These are phyloP conservation scores for Leucozona laternaria DNA, from an alignment of 2,888 invertebrate species.

Conservation along the genomic window DNA sequence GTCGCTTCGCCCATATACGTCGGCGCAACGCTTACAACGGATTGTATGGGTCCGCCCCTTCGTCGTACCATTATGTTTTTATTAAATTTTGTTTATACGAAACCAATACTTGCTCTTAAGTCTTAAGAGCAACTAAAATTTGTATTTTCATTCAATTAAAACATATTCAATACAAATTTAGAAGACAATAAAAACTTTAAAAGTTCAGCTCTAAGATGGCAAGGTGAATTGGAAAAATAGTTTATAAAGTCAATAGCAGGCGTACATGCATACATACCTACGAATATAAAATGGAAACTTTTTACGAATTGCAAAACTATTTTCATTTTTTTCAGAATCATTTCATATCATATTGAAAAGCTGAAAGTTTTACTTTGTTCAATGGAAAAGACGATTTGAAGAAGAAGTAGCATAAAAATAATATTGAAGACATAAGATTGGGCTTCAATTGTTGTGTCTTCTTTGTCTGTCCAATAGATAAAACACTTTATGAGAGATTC, in stretches of 20 bases:
- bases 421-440: slow-evolving; percentile 50
- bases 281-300: slow-evolving; percentile 57
- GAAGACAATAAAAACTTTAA: neutral
- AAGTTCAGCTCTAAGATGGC: neutral
- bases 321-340: slow-evolving; percentile 10
- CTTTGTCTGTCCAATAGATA: slow-evolving; percentile 67
- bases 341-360: slow-evolving; percentile 9
- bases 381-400: slow-evolving; percentile 8
- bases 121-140: too few species aligned
- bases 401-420: neutral
- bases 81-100: too few species aligned
- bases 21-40: too few species aligned
- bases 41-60: too few species aligned
- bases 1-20: too few species aligned
- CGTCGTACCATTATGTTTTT: too few species aligned
- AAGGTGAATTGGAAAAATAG: slow-evolving; percentile 29
- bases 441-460: slow-evolving; percentile 59
- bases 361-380: slow-evolving; percentile 15
- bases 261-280: too few species aligned
- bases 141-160: neutral
- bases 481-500: slow-evolving; percentile 68
- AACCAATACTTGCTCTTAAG: too few species aligned
- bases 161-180: neutral
- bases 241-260: slow-evolving; percentile 47
- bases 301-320: slow-evolving; percentile 53